Evolutionary conservation across 2,113 vertebrate species (phyloP).

Genomic region (Zonotrichia leucophrys): DNA sequence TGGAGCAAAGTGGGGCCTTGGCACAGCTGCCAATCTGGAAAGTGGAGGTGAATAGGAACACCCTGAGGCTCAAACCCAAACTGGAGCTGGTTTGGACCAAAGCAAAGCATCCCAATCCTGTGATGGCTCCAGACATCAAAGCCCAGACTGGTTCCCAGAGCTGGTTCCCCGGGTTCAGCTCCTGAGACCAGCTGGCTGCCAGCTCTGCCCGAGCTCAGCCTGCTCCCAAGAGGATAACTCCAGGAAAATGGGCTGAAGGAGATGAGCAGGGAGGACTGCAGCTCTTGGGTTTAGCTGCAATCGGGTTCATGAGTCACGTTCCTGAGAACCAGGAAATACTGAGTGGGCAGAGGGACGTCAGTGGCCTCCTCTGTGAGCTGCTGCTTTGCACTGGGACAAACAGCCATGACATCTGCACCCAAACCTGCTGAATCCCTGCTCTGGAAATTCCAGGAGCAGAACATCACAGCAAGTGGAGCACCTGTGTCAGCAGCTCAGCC

Average conservation of each 20-base stretch:
- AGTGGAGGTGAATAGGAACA: neutral
- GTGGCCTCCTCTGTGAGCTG: neutral
- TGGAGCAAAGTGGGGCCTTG: neutral
- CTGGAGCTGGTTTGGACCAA: neutral
- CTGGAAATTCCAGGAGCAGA: neutral
- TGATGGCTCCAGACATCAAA: neutral
- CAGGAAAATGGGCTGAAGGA: neutral
- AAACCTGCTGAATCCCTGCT: neutral
- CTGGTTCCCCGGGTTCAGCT: neutral
- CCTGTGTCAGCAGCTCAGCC: neutral
- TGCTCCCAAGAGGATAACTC: neutral
- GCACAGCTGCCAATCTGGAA: neutral
- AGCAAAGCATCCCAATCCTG: neutral
- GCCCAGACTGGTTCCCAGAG: neutral
- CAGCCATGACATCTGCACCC: neutral
- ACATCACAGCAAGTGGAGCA: neutral
- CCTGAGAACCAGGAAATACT: neutral
- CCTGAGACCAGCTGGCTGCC: neutral
- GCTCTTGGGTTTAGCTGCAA: neutral
- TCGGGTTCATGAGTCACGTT: neutral
- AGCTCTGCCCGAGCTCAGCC: neutral
- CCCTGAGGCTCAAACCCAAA: neutral
- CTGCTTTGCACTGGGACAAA: neutral
- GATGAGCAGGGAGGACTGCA: neutral
- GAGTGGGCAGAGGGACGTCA: neutral